phyloP scores from a whole-genome alignment of 2,888 invertebrate species.

The Scaptomyza tumidula region DNA sequence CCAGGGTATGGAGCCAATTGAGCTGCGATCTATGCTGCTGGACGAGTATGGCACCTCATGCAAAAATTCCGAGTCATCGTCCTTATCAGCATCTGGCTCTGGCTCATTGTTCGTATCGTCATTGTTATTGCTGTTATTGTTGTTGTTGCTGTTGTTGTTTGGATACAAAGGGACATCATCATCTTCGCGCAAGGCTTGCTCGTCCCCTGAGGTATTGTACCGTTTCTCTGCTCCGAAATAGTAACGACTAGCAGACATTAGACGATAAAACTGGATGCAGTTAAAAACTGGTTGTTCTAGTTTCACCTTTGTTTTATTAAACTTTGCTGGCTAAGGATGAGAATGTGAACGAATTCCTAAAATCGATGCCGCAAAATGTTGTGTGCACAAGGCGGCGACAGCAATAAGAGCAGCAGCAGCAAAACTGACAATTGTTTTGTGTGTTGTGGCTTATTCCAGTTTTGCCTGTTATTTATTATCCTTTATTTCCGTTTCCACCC shows the following conservation, averaged over 20 bases:
- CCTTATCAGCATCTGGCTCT: constrained; percentile 66
- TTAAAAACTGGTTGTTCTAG: constrained; percentile 63
- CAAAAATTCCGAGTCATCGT: constrained; percentile 79
- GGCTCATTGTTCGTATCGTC: constrained; percentile 38
- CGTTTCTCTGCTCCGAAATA: constrained; percentile 63
- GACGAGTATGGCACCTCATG: constrained; percentile 83
- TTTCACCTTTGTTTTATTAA: constrained; percentile 20
- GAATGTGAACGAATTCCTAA: constrained; percentile 42
- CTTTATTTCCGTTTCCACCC: constrained; percentile 66
- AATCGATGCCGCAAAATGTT: constrained; percentile 67
- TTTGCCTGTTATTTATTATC: constrained; percentile 76
- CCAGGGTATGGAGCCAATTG: constrained; percentile 84
- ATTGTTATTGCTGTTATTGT: constrained; percentile 37
- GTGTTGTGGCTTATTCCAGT: constrained; percentile 80
- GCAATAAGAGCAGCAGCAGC: constrained; percentile 30
- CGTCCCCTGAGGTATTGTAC: constrained; percentile 52
- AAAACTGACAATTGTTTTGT: constrained; percentile 71
- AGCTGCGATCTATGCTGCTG: constrained; percentile 83
- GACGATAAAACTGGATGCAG: constrained; percentile 42
- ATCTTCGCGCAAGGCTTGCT: constrained; percentile 20
- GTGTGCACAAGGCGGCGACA: constrained; percentile 30
- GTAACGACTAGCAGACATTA: constrained; percentile 74
- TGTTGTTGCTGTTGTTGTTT: constrained; percentile 28
- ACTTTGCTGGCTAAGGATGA: constrained; percentile 29
- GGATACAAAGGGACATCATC: constrained; percentile 53